Evolutionary conservation across 1,140 invertebrate genomes (phyloP), one percentile per base, ranked within the genome.

Genomic region (Diachasma alloeum): DNA sequence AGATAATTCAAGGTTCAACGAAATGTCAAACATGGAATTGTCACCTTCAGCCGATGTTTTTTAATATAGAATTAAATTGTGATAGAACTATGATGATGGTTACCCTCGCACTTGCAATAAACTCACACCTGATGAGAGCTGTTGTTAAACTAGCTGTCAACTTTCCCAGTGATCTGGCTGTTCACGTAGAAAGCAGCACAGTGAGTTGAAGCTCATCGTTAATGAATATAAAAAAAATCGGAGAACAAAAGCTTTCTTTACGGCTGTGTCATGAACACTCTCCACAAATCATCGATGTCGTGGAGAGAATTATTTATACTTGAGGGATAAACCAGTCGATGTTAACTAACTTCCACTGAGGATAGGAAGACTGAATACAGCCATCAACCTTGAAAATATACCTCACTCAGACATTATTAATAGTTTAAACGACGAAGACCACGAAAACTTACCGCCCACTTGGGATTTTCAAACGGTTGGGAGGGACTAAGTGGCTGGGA

Each of bases 321-420:
- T 15, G 59, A 63, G 59, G 59, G 59, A 63, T 63, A 63, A 74
- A 44, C 24, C 15, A 46, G 37, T 67, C 26, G 26, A 39, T 22
- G 19, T 72, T 42, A 59, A 59, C 37, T 59, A 37, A 42, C 53
- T 26, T 22, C 31, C 9, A 15, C 11, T 63, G 24, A 63, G 59
- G 59, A 63, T 63, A 8, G 19, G 19, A 26, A 63, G 24, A 63
- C 22, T 63, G 59, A 19, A 63, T 63, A 26, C 59, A 72, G 66
- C 63, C 68, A 42, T 44, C 73, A 72, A 82, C 83, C 83, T 86
- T 86, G 84, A 78, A 82, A 75, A 77, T 72, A 83, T 79, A 63
- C 17, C 59, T 63, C 59, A 63, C 66, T 70, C 78, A 67, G 59
- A 74, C 24, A 81, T 80, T 86, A 85, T 84, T 85, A 83, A 83